Evolutionary conservation across 2,797 vertebrate genomes (phyloP).

Genomic region (Siniperca scherzeri): DNA sequence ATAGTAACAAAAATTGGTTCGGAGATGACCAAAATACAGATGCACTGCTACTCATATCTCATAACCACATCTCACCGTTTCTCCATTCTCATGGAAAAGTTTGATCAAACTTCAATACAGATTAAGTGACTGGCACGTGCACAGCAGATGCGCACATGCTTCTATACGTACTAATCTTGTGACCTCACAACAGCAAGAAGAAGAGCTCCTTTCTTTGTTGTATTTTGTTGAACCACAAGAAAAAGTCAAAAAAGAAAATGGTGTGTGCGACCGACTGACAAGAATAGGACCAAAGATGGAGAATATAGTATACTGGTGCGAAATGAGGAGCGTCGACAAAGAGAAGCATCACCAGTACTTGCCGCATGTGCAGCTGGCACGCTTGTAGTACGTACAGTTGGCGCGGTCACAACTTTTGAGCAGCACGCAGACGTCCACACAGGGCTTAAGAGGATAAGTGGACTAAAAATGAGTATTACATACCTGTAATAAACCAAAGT

Average conservation of each 20-base stretch:
- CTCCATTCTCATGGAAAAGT: neutral
- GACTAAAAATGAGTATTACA: neutral
- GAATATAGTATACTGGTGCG: neutral
- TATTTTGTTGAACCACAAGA: neutral
- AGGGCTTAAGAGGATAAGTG: too few species aligned
- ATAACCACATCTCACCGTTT: neutral
- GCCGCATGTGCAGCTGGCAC: too few species aligned
- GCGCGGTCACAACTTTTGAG: too few species aligned
- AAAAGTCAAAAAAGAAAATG: neutral
- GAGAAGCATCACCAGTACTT: neutral
- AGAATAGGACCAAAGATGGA: neutral
- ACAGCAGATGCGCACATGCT: too few species aligned
- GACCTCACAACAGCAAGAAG: neutral
- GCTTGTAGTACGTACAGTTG: too few species aligned
- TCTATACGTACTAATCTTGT: neutral
- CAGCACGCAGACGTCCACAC: neutral
- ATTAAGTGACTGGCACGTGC: neutral
- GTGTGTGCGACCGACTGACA: too few species aligned
- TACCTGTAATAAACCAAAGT: slow-evolving; percentile 93
- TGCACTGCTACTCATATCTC: neutral
- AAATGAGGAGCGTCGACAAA: neutral
- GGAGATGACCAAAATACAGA: neutral
- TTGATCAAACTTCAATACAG: neutral
- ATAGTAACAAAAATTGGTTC: neutral
- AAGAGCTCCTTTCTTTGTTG: slow-evolving; percentile 8